Conservation (phyloP, 1,140 invertebrate genomes). For the Cotesia chilonis region DNA sequence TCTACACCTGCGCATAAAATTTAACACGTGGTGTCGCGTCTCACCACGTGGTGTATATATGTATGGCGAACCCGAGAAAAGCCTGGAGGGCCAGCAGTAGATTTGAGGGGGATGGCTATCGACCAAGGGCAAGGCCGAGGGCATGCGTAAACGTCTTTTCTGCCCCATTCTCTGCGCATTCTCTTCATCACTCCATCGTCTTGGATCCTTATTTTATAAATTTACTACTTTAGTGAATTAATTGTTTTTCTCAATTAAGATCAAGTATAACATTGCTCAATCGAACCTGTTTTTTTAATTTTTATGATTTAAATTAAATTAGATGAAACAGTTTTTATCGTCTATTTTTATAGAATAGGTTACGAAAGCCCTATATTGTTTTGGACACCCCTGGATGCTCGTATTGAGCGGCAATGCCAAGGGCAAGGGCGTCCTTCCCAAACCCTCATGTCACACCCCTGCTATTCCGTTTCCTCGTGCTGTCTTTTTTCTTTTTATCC, state of each 20-base stretch:
- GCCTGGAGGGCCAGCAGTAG: slow-evolving; percentile 7
- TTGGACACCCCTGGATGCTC: slow-evolving; percentile 64
- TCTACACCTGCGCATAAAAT: slow-evolving; percentile 47
- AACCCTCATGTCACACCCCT: slow-evolving; percentile 32
- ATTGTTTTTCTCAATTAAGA: background rate
- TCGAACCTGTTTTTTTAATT: too few relatives aligned
- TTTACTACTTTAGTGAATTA: background rate
- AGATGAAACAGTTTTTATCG: background rate
- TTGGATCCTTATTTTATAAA: background rate
- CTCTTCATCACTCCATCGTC: background rate
- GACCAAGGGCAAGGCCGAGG: slow-evolving; percentile 64
- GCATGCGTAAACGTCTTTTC: slow-evolving; percentile 54
- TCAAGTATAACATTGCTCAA: too few relatives aligned
- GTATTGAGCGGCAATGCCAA: slow-evolving; percentile 68
- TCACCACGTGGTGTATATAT: slow-evolving; percentile 52
- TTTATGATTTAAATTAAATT: background rate
- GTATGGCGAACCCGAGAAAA: slow-evolving; percentile 46
- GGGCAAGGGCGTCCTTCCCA: slow-evolving; percentile 65
- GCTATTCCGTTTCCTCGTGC: slow-evolving; percentile 33
- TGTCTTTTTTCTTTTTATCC: slow-evolving; percentile 47
- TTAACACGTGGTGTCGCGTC: background rate
- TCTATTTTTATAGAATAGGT: background rate
- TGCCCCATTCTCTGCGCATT: background rate
- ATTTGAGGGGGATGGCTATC: slow-evolving; percentile 56
- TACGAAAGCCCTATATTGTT: slow-evolving; percentile 39